phyloP scores from a whole-genome alignment of 92 coral and sea anemone genomes.

The Palythoa grandis region DNA sequence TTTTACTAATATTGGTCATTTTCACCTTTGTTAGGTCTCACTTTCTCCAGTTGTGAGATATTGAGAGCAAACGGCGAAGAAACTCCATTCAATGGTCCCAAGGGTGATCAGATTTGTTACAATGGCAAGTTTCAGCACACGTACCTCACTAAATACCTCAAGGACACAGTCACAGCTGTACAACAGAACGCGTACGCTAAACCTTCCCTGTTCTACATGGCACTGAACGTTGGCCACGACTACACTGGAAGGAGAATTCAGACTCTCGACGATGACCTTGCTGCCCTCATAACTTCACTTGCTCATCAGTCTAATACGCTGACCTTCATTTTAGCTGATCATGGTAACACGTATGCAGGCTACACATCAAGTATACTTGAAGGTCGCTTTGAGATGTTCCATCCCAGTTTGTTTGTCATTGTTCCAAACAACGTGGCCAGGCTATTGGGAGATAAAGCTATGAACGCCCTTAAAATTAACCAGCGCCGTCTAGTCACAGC shows the following conservation, averaged over 20 bases:
- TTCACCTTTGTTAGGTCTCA: conserved; percentile 65
- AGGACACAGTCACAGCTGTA: conserved; percentile 61
- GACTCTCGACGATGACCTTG: conserved; percentile 68
- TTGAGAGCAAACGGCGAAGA: conserved; percentile 48
- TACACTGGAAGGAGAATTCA: conserved; percentile 72
- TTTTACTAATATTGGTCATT: neutral
- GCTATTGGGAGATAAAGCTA: conserved; percentile 67
- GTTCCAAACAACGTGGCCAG: conserved; percentile 70
- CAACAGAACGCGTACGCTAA: conserved; percentile 43
- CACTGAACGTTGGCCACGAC: conserved; percentile 85
- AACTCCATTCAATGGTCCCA: conserved; percentile 72
- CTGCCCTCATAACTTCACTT: conserved; percentile 53
- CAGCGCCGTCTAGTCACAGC: conserved; percentile 80
- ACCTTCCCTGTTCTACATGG: conserved; percentile 72
- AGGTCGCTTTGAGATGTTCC: conserved; percentile 92
- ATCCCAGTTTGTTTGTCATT: conserved; percentile 78
- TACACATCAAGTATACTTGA: conserved; percentile 68
- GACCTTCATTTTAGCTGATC: conserved; percentile 86
- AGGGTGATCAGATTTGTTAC: conserved; percentile 80
- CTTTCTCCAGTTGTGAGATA: conserved; percentile 87
- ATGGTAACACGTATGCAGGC: conserved; percentile 84
- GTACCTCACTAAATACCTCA: conserved; percentile 67
- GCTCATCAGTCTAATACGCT: conserved; percentile 67
- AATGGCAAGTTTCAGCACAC: conserved; percentile 88
- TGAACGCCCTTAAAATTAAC: conserved; percentile 63